Evolutionary conservation across 2,888 invertebrate genomes (phyloP).

Genomic region (Cyclophora albipunctata): DNA sequence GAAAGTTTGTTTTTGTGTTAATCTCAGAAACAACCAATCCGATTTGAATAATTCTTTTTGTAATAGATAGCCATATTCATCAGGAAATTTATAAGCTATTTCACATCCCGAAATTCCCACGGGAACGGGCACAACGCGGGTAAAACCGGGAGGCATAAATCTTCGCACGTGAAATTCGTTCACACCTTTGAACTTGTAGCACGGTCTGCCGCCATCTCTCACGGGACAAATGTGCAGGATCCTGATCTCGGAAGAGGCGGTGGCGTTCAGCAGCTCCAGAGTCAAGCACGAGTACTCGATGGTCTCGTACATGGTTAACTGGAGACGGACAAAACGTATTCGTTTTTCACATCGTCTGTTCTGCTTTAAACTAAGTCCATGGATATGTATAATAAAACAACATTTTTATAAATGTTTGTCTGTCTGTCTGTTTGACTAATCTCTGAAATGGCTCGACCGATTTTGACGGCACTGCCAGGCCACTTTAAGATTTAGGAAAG

Average conservation of each 20-base stretch:
- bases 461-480: too few relatives aligned
- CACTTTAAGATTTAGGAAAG: too few relatives aligned
- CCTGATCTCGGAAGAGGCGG: slow-evolving; percentile 40
- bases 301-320: slow-evolving; percentile 37
- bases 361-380: too few relatives aligned
- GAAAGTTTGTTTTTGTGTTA: too few relatives aligned
- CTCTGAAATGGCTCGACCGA: too few relatives aligned
- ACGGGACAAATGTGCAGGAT: slow-evolving; percentile 39
- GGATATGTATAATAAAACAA: too few relatives aligned
- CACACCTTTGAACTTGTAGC: slow-evolving; percentile 37
- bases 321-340: neutral
- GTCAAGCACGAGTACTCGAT: slow-evolving; percentile 47
- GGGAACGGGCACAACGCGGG: neutral
- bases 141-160: neutral
- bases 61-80: too few relatives aligned
- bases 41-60: too few relatives aligned
- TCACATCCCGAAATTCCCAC: neutral
- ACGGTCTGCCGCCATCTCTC: slow-evolving; percentile 23
- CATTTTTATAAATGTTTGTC: too few relatives aligned
- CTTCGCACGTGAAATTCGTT: too few relatives aligned
- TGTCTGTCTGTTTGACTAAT: too few relatives aligned
- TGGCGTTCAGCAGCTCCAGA: slow-evolving; percentile 42
- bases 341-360: too few relatives aligned
- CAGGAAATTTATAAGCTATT: neutral
- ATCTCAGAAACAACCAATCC: neutral